Evolutionary conservation across 2,113 vertebrate genomes (phyloP).

Genomic region (Macheiramphus alcinus): DNA sequence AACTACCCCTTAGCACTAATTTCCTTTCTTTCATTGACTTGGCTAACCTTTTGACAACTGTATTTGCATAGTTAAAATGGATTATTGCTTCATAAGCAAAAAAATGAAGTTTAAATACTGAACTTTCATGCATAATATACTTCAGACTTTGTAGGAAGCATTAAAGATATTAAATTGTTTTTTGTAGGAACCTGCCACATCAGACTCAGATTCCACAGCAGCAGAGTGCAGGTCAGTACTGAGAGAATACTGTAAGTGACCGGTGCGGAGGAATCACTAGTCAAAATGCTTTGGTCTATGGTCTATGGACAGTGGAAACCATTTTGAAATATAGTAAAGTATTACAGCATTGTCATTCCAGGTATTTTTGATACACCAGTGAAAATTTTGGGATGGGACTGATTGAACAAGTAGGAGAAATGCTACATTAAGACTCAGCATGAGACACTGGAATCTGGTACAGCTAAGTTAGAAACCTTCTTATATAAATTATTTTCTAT

Average conservation of each 20-base stretch:
- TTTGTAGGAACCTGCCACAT: constrained; percentile 92
- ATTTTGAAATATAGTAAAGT: background rate
- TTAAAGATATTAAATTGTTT: constrained; percentile 7
- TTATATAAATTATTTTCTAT: background rate
- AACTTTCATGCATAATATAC: background rate
- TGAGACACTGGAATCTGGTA: background rate
- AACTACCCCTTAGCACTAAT: background rate
- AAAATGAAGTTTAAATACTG: background rate
- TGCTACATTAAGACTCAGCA: background rate
- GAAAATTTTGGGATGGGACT: background rate
- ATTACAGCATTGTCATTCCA: background rate
- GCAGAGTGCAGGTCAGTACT: constrained; percentile 88
- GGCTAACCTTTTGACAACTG: background rate
- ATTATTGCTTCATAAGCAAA: background rate
- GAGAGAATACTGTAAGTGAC: background rate
- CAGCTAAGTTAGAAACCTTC: background rate
- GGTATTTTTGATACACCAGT: background rate
- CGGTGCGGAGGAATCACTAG: background rate
- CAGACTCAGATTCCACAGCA: constrained; percentile 97
- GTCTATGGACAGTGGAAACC: background rate
- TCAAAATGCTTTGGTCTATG: background rate
- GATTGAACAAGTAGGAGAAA: background rate
- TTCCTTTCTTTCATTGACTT: background rate
- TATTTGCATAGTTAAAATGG: background rate
- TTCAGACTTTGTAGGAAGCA: background rate